A percentile compares a stretch with the other conserved stretches of the same genome.
phyloP scores from a whole-genome alignment of 2,113 vertebrate genomes.

The Mixornis gularis region DNA sequence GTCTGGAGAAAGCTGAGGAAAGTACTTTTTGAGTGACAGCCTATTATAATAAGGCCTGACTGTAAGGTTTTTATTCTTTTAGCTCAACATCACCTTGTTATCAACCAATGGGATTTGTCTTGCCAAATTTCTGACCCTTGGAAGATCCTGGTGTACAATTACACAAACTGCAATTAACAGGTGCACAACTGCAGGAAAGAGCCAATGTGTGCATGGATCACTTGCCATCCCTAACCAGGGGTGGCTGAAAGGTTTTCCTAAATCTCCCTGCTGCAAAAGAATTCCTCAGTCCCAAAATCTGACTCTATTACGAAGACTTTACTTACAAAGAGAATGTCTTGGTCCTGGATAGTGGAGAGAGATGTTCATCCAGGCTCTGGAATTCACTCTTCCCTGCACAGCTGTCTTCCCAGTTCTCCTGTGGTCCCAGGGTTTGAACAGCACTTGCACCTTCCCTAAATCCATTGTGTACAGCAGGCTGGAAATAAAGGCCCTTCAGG shows the following conservation, averaged over 20 bases:
- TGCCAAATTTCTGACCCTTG: background rate
- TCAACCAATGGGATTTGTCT: background rate
- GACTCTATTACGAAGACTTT: background rate
- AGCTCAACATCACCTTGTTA: background rate
- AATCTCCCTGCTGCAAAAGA: background rate
- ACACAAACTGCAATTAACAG: background rate
- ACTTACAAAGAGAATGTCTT: constrained; percentile 49
- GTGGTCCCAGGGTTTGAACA: background rate
- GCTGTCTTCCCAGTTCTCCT: background rate
- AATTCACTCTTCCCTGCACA: background rate
- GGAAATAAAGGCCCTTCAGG: background rate
- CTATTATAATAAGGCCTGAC: background rate
- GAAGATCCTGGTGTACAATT: background rate
- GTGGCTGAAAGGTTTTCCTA: background rate
- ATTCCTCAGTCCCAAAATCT: background rate
- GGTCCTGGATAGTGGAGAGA: background rate
- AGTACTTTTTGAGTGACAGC: background rate
- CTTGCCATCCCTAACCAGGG: background rate
- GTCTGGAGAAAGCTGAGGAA: background rate
- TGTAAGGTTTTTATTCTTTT: background rate
- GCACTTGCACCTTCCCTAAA: background rate
- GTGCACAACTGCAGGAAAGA: background rate
- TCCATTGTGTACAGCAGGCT: constrained; percentile 40
- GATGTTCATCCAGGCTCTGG: background rate
- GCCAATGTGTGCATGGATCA: background rate